Conservation (phyloP, 1,140 invertebrate species). For the Drosophila dunni region DNA sequence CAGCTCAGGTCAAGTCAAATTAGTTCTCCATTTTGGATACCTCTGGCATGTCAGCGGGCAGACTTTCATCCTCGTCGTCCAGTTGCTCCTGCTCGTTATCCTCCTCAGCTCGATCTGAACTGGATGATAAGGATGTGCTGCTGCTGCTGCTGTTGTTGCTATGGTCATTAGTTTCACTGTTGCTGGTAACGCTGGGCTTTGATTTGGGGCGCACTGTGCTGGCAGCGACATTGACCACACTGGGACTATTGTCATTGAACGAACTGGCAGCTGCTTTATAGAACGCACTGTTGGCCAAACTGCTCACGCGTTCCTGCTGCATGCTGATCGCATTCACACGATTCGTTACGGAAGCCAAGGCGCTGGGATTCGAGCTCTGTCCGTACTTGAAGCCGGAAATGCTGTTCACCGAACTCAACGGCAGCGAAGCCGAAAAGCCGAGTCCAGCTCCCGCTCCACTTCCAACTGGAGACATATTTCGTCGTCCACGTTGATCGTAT, state of each 20-base stretch:
- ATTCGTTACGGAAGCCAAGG: slow-evolving; percentile 48
- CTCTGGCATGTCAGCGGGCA: background rate
- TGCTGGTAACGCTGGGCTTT: background rate
- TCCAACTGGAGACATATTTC: background rate
- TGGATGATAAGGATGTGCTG: background rate
- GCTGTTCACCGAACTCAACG: slow-evolving; percentile 3
- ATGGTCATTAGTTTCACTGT: background rate
- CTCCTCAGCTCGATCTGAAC: background rate
- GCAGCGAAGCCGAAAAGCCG: slow-evolving; percentile 31
- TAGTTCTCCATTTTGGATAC: slow-evolving; percentile 11
- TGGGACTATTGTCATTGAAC: slow-evolving; percentile 31
- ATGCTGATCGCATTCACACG: slow-evolving; percentile 42
- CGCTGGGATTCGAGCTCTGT: slow-evolving; percentile 43
- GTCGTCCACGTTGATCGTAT: background rate
- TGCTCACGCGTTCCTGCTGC: slow-evolving; percentile 31
- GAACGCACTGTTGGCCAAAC: slow-evolving; percentile 30
- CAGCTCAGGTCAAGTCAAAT: slow-evolving; percentile 1
- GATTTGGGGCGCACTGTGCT: background rate
- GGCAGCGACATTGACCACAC: slow-evolving; percentile 28
- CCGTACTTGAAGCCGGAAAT: slow-evolving; percentile 18
- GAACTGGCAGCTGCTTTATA: slow-evolving; percentile 34
- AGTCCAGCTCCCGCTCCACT: background rate
- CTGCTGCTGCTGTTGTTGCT: background rate
- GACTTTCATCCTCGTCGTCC: slow-evolving; percentile 11
- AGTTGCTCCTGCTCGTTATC: slow-evolving; percentile 16